A percentile compares a stretch with the other conserved stretches of the same genome.
Evolutionary conservation across 1,140 invertebrate genomes (phyloP).

Genomic region (Drosophila repleta): DNA sequence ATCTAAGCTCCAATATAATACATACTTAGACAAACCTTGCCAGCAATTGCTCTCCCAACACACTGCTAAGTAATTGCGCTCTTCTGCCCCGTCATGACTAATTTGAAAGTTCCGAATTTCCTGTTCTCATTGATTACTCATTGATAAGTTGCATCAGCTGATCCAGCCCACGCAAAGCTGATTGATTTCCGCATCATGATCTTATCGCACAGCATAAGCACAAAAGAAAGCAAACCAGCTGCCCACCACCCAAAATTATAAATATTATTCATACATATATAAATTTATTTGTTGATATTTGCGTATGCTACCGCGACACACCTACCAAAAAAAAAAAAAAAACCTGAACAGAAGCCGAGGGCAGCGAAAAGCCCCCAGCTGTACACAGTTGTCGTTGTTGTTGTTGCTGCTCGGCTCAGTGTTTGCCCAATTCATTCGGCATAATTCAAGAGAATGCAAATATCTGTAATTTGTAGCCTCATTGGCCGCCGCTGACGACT

Average conservation of each 20-base stretch:
- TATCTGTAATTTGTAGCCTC: conserved; percentile 63
- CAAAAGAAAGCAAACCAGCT: conserved; percentile 62
- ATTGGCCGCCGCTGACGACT: conserved; percentile 38
- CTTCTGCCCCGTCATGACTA: conserved; percentile 4
- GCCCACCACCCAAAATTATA: conserved; percentile 12
- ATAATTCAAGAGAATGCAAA: conserved; percentile 54
- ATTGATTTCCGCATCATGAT: conserved; percentile 59
- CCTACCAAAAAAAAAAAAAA: conserved; percentile 23
- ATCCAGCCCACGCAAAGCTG: conserved; percentile 8
- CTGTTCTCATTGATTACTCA: conserved; percentile 30
- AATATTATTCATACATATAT: conserved; percentile 1
- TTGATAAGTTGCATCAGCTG: conserved; percentile 16
- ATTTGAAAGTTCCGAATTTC: conserved; percentile 4
- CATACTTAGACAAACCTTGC: too few species aligned
- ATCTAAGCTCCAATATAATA: too few species aligned
- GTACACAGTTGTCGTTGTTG: conserved; percentile 16
- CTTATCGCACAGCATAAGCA: conserved; percentile 13
- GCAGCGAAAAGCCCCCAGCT: conserved; percentile 33
- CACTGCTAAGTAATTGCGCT: not conserved
- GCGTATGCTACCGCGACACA: conserved; percentile 30
- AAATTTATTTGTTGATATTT: conserved; percentile 13
- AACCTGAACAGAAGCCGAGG: conserved; percentile 11
- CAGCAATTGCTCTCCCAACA: not conserved
- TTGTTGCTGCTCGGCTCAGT: conserved; percentile 14
- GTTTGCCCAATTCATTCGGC: conserved; percentile 74